Conservation (phyloP, 2,797 vertebrate genomes). For the Hemitrygon akajei region DNA sequence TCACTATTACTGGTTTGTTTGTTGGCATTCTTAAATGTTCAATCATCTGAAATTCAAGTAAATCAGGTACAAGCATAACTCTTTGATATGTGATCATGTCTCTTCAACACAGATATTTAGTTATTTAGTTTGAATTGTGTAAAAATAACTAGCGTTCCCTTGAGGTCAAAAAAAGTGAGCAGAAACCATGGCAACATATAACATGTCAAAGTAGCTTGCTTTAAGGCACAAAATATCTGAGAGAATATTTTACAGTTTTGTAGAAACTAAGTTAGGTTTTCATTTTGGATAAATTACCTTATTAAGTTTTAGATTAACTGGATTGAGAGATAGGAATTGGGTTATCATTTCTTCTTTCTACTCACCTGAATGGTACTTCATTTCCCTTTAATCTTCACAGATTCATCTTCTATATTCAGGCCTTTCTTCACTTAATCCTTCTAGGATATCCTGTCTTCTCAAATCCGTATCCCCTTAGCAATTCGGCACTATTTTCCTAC, state of each 20-base stretch:
- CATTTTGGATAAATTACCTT: background rate
- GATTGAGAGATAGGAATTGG: background rate
- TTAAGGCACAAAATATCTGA: background rate
- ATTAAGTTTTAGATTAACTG: background rate
- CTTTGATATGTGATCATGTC: background rate
- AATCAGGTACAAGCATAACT: background rate
- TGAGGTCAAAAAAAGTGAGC: background rate
- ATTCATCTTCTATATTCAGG: too few species aligned
- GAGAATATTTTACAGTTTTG: background rate
- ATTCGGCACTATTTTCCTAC: too few species aligned
- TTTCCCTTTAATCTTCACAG: too few species aligned
- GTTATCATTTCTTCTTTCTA: too few species aligned
- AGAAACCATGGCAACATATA: background rate
- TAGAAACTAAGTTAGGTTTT: background rate
- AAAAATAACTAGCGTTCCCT: background rate
- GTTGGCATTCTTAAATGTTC: background rate
- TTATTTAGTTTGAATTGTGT: background rate
- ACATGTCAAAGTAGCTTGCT: background rate
- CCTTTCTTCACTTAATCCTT: too few species aligned
- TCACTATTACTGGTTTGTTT: background rate
- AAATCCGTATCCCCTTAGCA: too few species aligned
- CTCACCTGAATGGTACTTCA: too few species aligned
- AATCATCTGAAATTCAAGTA: background rate
- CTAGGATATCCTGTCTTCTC: too few species aligned
- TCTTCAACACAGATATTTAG: background rate